A percentile compares a stretch with the other conserved stretches of the same genome.
Evolutionary conservation across 2,888 invertebrate genomes (phyloP).

Genomic region (Drosophila anomelani): DNA sequence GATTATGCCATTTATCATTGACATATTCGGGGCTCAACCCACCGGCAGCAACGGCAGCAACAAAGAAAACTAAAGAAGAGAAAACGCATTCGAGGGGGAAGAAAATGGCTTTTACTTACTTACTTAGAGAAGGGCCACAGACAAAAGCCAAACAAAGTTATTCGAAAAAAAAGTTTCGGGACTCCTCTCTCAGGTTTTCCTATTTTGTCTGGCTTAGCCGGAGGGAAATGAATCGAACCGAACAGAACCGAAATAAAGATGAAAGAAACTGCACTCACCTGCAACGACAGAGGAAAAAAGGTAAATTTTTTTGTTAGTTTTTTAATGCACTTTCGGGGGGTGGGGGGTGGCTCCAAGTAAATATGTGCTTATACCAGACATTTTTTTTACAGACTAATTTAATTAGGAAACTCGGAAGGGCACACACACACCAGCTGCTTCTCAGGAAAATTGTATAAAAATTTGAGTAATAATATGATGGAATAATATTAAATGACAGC

Average conservation of each 20-base stretch:
- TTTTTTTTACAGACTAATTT: constrained; percentile 11
- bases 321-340: constrained; percentile 36
- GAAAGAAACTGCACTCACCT: constrained; percentile 63
- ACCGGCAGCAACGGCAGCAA: not conserved
- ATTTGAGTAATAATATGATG: not conserved
- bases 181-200: not conserved
- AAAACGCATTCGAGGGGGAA: constrained; percentile 23
- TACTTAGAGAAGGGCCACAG: constrained; percentile 2
- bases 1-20: constrained; percentile 67
- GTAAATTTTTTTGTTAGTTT: constrained; percentile 12
- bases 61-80: constrained; percentile 10
- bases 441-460: not conserved
- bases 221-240: constrained; percentile 42
- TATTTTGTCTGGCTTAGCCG: constrained; percentile 24
- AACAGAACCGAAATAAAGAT: constrained; percentile 29
- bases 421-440: not conserved
- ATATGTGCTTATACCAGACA: constrained; percentile 1
- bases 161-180: constrained; percentile 30
- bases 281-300: constrained; percentile 47
- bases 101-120: constrained; percentile 41
- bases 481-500: not conserved
- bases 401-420: constrained; percentile 8
- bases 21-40: constrained; percentile 52
- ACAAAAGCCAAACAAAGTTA: constrained; percentile 29
- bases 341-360: constrained; percentile 9